Base-by-base conservation (phyloP, 2,113 vertebrate species). In the Nematolebias whitei region DNA sequence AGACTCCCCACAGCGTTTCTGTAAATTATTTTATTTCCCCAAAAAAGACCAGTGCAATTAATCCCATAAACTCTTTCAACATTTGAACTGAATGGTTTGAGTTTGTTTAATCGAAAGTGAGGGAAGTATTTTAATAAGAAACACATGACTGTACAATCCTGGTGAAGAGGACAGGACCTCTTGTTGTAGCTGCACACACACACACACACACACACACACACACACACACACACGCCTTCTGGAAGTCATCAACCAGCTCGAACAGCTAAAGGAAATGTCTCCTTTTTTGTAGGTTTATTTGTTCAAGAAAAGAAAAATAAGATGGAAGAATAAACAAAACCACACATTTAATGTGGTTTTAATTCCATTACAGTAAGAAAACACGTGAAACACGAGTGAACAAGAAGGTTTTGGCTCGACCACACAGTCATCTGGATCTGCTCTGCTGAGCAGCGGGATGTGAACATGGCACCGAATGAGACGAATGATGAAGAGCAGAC, bases 121-220 rank as follows among this genome's bases (percentile, higher is more conserved):
- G 38, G 49, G 22, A 86, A 82, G 56, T 63, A 83, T 87, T 86
- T 87, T 86, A 88, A 90, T 78, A 63, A 78, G 77, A 85, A 79
- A 60, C 86, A 87, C 78, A 86, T 87, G 88, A 88, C 63, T 76
- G 65, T 76, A 80, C 74, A 84, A 82, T 87, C 79, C 71, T 40
- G 26, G 63, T 68, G 77, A 76, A 77, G 79, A 80, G 71, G 85
- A 84, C 80, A 80, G 59, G 74, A 60, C 61, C 49, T 68, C 67
- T 65, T 70, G 58, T 72, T 79, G n/a, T 65, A 72, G 59, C 45
- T 19, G 29, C 39, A 26, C 57, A 22, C 63, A 35, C 80, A 61
- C 67, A 64, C 61, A 54, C 44, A 44, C 41, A 61, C 63, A 63
- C 68, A 57, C 52, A 56, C 56, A 53, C 56, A 56, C 55, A 74